A percentile compares a stretch with the other conserved stretches of the same genome.
phyloP scores from a whole-genome alignment of 53 echinoderm and acorn worm genomes.

The Crossaster papposus region DNA sequence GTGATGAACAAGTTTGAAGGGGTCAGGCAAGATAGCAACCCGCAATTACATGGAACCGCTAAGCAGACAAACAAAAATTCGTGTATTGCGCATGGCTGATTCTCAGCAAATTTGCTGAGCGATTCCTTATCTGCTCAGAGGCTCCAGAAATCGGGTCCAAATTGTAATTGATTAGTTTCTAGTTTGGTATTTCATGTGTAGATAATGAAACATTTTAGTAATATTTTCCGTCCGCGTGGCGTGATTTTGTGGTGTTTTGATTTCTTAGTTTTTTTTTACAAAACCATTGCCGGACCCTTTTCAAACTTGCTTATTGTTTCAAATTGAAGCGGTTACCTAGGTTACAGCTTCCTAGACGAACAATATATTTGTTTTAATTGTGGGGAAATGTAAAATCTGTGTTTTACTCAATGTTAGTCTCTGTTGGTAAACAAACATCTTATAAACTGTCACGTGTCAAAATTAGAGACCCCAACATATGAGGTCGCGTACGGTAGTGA shows the following conservation, averaged over 20 bases:
- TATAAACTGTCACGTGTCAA: too few relatives aligned
- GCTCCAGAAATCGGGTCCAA: too few relatives aligned
- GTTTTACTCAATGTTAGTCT: too few relatives aligned
- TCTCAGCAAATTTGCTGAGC: too few relatives aligned
- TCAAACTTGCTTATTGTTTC: constrained; percentile 19
- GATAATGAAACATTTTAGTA: not conserved
- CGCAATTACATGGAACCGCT: too few relatives aligned
- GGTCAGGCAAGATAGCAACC: constrained; percentile 13
- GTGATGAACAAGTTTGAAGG: constrained; percentile 56
- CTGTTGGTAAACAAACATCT: too few relatives aligned
- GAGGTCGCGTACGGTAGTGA: too few relatives aligned
- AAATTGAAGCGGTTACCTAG: not conserved
- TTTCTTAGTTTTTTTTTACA: not conserved
- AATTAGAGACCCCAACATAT: too few relatives aligned
- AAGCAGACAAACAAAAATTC: too few relatives aligned
- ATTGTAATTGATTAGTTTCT: too few relatives aligned
- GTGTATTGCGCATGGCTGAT: too few relatives aligned
- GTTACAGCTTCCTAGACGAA: not conserved
- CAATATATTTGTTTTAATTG: not conserved
- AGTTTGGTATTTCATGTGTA: not conserved
- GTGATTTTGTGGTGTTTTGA: not conserved
- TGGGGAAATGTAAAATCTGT: not conserved
- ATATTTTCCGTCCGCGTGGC: not conserved
- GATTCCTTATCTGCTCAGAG: too few relatives aligned
- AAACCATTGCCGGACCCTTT: not conserved